These are phyloP conservation scores for Bryconaethiops microstoma DNA, from an alignment of 2,797 vertebrate genomes.

Conservation along the genomic window DNA sequence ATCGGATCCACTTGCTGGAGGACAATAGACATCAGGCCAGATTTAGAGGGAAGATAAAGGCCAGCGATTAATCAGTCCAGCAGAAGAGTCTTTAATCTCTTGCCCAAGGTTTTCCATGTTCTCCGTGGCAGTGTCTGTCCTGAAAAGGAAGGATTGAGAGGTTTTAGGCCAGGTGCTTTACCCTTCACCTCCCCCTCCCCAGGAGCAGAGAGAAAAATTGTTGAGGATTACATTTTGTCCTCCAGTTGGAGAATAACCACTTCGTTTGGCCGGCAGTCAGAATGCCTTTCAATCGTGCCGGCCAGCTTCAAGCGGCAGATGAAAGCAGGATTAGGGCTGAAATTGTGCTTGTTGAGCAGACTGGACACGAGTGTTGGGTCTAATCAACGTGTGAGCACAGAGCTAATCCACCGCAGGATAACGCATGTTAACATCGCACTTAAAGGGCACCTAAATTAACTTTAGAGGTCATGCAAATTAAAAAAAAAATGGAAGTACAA, in stretches of 20 bases:
- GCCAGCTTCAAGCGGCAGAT: background rate
- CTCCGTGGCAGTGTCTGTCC: constrained; percentile 3
- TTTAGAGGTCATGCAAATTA: background rate
- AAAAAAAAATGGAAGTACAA: background rate
- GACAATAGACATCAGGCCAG: constrained; percentile 39
- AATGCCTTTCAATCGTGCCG: background rate
- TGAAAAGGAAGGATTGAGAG: background rate
- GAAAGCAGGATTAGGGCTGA: background rate
- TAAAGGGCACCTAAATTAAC: background rate
- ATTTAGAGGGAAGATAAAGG: constrained; percentile 46
- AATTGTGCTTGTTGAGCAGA: constrained; percentile 1
- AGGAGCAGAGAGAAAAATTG: background rate
- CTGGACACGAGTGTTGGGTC: background rate
- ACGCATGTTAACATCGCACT: background rate
- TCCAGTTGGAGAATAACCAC: constrained; percentile 1
- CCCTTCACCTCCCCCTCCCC: background rate
- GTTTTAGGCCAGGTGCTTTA: background rate
- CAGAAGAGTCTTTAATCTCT: constrained; percentile 36
- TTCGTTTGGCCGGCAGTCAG: background rate
- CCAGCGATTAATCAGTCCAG: constrained; percentile 43
- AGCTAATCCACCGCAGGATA: background rate
- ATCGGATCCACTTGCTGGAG: constrained; percentile 48
- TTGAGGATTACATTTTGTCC: constrained; percentile 8
- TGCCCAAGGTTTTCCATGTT: background rate
- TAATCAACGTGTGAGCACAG: background rate